phyloP scores from a whole-genome alignment of 2,888 invertebrate species.

The Heliothis peltigera region DNA sequence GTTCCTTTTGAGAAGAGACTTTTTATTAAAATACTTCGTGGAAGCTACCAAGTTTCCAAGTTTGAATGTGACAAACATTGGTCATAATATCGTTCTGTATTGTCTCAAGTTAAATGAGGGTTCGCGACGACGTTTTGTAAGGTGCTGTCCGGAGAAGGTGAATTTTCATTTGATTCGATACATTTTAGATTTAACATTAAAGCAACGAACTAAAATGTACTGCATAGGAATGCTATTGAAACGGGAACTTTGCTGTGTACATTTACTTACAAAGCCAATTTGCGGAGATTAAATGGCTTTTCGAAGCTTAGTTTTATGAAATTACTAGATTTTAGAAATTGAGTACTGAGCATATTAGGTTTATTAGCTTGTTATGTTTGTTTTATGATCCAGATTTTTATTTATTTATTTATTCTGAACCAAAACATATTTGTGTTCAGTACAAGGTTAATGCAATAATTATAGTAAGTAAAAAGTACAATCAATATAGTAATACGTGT shows the following conservation, averaged over 20 bases:
- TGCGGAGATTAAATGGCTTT: no score
- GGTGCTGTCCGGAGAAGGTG: not conserved
- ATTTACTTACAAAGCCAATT: no score
- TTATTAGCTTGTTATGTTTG: no score
- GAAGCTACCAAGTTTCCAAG: slow-evolving; percentile 62
- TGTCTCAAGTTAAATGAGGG: slow-evolving; percentile 62
- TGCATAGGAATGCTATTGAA: not conserved
- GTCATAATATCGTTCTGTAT: slow-evolving; percentile 59
- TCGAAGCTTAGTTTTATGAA: no score
- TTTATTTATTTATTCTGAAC: no score
- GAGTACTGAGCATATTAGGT: no score
- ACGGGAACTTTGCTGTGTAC: not conserved
- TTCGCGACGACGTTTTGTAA: slow-evolving; percentile 43
- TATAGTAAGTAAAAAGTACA: no score
- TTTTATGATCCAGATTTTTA: no score
- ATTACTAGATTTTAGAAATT: no score
- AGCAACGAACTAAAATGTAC: not conserved
- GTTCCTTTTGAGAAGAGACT: slow-evolving; percentile 61
- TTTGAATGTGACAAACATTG: slow-evolving; percentile 70
- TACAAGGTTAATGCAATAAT: no score
- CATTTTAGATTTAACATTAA: not conserved
- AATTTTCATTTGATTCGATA: not conserved
- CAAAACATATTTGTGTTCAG: no score
- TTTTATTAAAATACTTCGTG: slow-evolving; percentile 73
- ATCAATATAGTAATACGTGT: no score